Base-by-base conservation (phyloP, 1,140 invertebrate genomes). In the Eubasilissa regina region DNA sequence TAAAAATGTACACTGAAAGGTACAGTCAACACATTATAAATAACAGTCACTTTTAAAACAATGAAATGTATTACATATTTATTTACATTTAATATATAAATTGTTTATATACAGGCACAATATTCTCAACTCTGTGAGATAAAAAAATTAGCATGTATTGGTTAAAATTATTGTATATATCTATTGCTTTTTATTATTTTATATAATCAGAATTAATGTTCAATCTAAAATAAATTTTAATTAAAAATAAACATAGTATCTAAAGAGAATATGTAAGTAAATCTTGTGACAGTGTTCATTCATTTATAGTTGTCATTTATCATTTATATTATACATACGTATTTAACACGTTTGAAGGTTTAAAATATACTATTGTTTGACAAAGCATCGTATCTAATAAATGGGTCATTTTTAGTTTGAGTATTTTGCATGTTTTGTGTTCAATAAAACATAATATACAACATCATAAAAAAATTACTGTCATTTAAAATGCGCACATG, bases 21-120 rank as follows among this genome's bases (percentile, higher is more conserved):
- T 43, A 13, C 25, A 64, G 55, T 21, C 55, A 64, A 25, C 19
- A 47, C 15, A 44, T 44, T 47, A 66, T 64, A 56, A 62, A 51
- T 70, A 70, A 10, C 66, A 70, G 66, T 70, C 66, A 70, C 66
- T 70, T 70, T 70, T 70, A 70, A 17, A 70, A 70, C 47, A 43
- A 66, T 17, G 62, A 48, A 70, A 21, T 17, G 51, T 51, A 15
- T 4, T 19, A 51, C 15, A 51, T 70, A 70, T 70, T 51, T 51
- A 70, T 70, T 51, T 51, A 70, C 66, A 70, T 70, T 66, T 66
- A 66, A 13, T 45, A 17, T 47, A 53, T 21, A 51, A 70, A 51
- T 47, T 68, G 15, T 17, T 68, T 47, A 70, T 70, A 25, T 70
- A 70, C 66, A 70, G 66, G 66, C 66, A 70, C 66, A 47, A 53